Conservation (phyloP, 2,888 invertebrate species). For the Metalampra italica region DNA sequence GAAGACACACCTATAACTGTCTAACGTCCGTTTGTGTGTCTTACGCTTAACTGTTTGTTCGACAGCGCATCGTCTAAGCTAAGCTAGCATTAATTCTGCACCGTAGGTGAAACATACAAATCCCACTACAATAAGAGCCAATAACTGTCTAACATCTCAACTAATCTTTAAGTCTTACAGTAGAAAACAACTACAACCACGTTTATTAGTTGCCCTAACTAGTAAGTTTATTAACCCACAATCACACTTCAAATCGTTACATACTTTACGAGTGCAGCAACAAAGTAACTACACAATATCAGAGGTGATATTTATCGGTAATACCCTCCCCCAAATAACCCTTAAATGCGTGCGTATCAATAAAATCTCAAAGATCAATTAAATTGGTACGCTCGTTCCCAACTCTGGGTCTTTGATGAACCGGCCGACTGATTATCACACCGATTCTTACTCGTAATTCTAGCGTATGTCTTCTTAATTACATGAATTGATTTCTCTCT, state of each 20-base stretch:
- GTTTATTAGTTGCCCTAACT: neutral
- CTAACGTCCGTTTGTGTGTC: no score
- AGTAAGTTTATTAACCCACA: neutral
- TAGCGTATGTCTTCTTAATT: neutral
- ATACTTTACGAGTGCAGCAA: conserved; percentile 1
- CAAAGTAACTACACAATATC: neutral
- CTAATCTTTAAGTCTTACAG: no score
- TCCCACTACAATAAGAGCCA: no score
- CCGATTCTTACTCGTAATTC: conserved; percentile 22
- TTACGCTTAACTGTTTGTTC: no score
- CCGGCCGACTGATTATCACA: conserved; percentile 20
- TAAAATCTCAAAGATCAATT: conserved; percentile 20
- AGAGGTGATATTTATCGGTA: conserved; percentile 5
- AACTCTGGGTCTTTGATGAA: conserved; percentile 14
- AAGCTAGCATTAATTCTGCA: no score
- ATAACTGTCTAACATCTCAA: no score
- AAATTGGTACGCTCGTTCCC: conserved; percentile 12
- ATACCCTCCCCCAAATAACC: conserved; percentile 11
- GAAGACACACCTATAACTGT: no score
- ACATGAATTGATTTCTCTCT: no score
- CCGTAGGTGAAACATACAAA: no score
- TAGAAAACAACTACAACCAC: neutral
- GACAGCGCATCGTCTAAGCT: no score
- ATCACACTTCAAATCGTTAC: neutral
- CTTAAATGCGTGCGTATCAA: conserved; percentile 15